Conservation (phyloP, 2,888 invertebrate genomes). For the Neoitamus cyanurus region DNA sequence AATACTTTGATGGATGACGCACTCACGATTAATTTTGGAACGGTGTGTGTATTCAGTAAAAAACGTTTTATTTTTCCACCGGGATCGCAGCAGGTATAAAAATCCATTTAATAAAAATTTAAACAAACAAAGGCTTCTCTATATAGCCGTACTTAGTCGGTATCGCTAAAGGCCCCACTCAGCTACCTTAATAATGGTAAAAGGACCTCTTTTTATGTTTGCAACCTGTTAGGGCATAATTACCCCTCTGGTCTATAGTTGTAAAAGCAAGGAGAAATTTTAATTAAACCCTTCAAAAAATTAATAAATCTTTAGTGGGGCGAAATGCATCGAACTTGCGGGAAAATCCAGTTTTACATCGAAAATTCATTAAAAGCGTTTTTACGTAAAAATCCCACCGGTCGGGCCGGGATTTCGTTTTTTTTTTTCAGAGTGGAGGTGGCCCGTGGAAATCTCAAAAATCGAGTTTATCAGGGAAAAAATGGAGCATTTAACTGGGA, state of each 20-base stretch:
- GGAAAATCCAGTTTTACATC: neutral
- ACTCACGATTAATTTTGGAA: too few species aligned
- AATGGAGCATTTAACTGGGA: neutral
- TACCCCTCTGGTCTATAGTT: neutral
- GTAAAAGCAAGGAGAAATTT: neutral
- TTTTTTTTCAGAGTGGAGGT: neutral
- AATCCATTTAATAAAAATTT: too few species aligned
- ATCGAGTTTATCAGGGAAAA: neutral
- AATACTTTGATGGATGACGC: too few species aligned
- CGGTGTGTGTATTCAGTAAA: too few species aligned
- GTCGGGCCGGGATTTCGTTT: neutral
- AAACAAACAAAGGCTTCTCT: too few species aligned
- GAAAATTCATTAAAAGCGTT: constrained; percentile 14
- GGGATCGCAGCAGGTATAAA: too few species aligned
- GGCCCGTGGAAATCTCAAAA: neutral
- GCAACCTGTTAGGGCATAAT: neutral
- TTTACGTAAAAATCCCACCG: neutral
- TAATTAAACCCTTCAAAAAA: neutral
- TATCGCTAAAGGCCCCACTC: too few species aligned
- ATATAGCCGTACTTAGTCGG: too few species aligned
- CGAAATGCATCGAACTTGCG: neutral
- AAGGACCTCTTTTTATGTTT: neutral
- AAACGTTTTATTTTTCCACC: too few species aligned
- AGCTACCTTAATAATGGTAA: neutral
- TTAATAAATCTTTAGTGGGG: neutral